These are phyloP conservation scores for Crotalus helleri DNA, from an alignment of 2,113 vertebrate genomes.

Conservation along the genomic window DNA sequence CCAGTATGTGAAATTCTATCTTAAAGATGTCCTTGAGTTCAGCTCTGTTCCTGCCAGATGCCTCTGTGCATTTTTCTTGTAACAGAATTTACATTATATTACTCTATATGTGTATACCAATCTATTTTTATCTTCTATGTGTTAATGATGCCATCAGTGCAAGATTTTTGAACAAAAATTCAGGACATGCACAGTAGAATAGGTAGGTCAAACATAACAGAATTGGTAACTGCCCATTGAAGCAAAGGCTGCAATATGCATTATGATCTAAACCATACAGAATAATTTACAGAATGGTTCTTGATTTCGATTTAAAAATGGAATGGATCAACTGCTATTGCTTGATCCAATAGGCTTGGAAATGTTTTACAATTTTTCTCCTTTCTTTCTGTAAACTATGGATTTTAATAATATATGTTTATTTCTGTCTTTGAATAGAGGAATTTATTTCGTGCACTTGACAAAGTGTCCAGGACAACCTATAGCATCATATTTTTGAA, in stretches of 20 bases:
- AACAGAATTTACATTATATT: neutral
- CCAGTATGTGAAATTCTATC: neutral
- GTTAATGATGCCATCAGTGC: neutral
- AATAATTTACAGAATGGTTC: neutral
- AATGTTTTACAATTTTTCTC: neutral
- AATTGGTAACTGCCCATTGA: neutral
- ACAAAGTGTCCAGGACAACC: neutral
- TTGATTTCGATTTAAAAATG: neutral
- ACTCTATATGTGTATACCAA: neutral
- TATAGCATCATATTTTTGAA: too few species aligned
- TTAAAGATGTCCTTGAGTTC: neutral
- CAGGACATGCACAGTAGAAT: neutral
- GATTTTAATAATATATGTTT: neutral
- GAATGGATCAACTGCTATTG: neutral
- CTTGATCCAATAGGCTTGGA: neutral
- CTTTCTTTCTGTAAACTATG: neutral
- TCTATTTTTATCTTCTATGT: neutral
- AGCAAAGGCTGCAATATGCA: neutral
- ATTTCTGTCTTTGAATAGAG: neutral
- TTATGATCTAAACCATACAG: neutral
- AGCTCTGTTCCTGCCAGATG: neutral
- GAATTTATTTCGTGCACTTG: neutral
- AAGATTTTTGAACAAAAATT: neutral
- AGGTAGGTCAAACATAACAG: neutral
- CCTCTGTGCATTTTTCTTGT: neutral